Evolutionary conservation across 2,113 vertebrate species (phyloP).

Genomic region (Merops nubicus): DNA sequence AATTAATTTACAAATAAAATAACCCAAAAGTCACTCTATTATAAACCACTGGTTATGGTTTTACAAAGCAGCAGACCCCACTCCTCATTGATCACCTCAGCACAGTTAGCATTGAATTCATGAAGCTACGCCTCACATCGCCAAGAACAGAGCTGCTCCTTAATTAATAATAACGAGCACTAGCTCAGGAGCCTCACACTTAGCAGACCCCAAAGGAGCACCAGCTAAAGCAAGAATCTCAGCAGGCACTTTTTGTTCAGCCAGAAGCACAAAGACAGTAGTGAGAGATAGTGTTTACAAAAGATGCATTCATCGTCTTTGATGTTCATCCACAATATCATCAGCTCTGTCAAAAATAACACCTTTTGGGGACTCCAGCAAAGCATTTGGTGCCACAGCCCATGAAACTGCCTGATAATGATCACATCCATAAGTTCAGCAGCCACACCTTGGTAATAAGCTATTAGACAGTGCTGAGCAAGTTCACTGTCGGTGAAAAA

Average conservation of each 20-base stretch:
- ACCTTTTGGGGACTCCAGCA: background rate
- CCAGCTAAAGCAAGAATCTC: background rate
- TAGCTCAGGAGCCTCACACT: constrained; percentile 19
- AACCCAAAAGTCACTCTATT: background rate
- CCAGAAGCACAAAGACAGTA: background rate
- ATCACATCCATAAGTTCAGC: background rate
- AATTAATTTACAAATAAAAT: constrained; percentile 13
- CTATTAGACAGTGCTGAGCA: background rate
- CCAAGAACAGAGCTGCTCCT: background rate
- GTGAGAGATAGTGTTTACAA: background rate
- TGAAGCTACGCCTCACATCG: constrained; percentile 12
- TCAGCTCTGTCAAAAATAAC: background rate
- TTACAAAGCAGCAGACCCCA: background rate
- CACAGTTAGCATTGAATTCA: constrained; percentile 7
- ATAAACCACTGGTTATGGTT: background rate
- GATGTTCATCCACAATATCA: background rate
- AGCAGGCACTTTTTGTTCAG: background rate
- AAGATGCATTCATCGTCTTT: background rate
- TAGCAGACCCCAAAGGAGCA: background rate
- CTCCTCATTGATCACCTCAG: constrained; percentile 9
- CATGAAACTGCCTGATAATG: background rate
- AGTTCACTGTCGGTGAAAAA: background rate
- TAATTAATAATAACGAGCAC: constrained; percentile 54
- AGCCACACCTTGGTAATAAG: background rate
- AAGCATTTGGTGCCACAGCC: background rate